A percentile compares a stretch with the other conserved stretches of the same genome.
phyloP scores from a whole-genome alignment of 1,140 invertebrate genomes.

The Macrotrachela quadricornifera region DNA sequence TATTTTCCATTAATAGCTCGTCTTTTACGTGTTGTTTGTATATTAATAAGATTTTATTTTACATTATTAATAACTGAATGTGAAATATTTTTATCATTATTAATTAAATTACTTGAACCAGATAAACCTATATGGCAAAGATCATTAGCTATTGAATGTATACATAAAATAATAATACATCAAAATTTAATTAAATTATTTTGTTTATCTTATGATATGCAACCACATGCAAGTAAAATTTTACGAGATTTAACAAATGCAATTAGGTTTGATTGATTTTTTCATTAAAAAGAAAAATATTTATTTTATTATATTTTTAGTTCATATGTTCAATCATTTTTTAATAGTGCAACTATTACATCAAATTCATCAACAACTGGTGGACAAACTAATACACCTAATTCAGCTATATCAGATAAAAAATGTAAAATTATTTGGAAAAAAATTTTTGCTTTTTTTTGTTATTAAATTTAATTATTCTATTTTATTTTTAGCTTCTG shows the following conservation, averaged over 20 bases:
- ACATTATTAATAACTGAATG: constrained; percentile 80
- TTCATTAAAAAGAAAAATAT: neutral
- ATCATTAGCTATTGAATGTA: constrained; percentile 72
- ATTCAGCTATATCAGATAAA: neutral
- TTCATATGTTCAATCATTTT: no score
- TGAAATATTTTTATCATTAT: constrained; percentile 86
- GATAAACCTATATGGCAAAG: constrained; percentile 89
- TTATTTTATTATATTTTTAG: neutral
- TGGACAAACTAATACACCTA: neutral
- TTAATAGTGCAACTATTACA: no score
- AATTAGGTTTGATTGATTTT: constrained; percentile 36
- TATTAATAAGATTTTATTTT: constrained; percentile 81
- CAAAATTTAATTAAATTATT: constrained; percentile 60
- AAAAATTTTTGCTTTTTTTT: no score
- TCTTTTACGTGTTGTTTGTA: constrained; percentile 66
- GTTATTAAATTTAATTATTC: neutral
- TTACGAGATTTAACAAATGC: constrained; percentile 83
- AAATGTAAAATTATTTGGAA: no score
- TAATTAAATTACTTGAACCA: constrained; percentile 85
- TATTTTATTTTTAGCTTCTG: neutral
- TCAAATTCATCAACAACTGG: no score
- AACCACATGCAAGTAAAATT: constrained; percentile 29
- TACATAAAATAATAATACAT: constrained; percentile 63
- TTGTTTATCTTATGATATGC: constrained; percentile 74
- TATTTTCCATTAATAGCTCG: constrained; percentile 91